Evolutionary conservation across 2,888 invertebrate species (phyloP).

Genomic region (Drosophila kambysellisi): DNA sequence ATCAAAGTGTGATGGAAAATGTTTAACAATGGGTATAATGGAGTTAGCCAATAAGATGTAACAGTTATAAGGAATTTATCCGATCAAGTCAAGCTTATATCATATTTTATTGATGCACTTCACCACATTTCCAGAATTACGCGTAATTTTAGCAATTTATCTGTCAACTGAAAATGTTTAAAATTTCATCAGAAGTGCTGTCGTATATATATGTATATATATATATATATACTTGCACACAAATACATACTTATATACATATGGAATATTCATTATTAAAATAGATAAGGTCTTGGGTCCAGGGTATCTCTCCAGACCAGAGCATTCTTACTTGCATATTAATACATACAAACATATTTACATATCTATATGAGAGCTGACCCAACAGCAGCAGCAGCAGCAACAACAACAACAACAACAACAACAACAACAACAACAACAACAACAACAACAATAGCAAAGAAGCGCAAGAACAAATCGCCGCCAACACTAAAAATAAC

Average conservation of each 20-base stretch:
- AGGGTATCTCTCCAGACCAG: not conserved
- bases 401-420: no score
- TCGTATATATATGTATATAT: no score
- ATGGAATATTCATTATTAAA: not conserved
- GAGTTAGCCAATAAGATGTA: not conserved
- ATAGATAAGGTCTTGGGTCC: not conserved
- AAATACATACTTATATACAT: not conserved
- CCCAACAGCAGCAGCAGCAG: constrained; percentile 7
- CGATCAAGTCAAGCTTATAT: not conserved
- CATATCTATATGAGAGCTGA: constrained; percentile 6
- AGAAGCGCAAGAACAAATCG: constrained; percentile 45
- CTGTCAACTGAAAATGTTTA: no score
- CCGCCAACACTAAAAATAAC: constrained; percentile 77
- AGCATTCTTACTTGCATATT: not conserved
- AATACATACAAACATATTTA: not conserved
- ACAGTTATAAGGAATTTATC: not conserved
- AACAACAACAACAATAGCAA: constrained; percentile 12
- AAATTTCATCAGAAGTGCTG: no score
- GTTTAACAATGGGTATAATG: not conserved
- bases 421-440: constrained; percentile 2
- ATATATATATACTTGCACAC: not conserved
- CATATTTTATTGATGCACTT: no score
- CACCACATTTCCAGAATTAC: no score
- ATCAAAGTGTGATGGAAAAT: constrained; percentile 3
- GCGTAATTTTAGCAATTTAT: no score